Conservation (phyloP, 1,140 invertebrate species). For the Pantala flavescens region DNA sequence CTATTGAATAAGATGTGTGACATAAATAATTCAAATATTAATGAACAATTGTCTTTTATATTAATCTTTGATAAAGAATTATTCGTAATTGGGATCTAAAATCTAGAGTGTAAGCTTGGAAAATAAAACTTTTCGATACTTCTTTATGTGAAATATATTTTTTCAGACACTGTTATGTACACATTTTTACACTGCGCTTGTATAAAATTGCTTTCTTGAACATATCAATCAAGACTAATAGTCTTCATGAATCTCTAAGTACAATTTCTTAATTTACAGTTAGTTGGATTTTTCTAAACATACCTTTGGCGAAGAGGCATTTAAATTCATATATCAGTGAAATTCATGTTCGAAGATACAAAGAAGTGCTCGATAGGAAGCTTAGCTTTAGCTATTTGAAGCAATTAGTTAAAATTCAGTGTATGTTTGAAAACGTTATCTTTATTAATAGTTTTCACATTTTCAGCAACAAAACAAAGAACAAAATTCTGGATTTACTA, state of each 20-base stretch:
- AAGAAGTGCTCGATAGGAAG: not conserved
- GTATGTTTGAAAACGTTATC: not conserved
- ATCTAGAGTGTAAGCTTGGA: too few relatives aligned
- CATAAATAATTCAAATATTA: too few relatives aligned
- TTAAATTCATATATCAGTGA: not conserved
- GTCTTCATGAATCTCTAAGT: not conserved
- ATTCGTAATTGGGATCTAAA: too few relatives aligned
- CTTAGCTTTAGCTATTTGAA: not conserved
- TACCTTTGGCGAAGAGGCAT: not conserved
- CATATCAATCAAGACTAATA: not conserved
- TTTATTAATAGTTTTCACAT: constrained; percentile 5
- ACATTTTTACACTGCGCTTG: constrained; percentile 1
- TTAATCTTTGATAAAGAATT: too few relatives aligned
- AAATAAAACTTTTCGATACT: not conserved
- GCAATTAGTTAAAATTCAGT: constrained; percentile 1
- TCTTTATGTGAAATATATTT: constrained; percentile 11
- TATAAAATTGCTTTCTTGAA: not conserved
- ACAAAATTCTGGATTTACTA: not conserved
- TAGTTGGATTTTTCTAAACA: not conserved
- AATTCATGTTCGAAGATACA: not conserved
- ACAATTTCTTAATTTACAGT: constrained; percentile 4
- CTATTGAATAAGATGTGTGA: too few relatives aligned
- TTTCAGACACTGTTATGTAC: constrained; percentile 1
- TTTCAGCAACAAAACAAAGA: not conserved
- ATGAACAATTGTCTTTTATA: too few relatives aligned